phyloP scores from a whole-genome alignment of 1,140 invertebrate genomes.

The Archegozetes longisetosus region DNA sequence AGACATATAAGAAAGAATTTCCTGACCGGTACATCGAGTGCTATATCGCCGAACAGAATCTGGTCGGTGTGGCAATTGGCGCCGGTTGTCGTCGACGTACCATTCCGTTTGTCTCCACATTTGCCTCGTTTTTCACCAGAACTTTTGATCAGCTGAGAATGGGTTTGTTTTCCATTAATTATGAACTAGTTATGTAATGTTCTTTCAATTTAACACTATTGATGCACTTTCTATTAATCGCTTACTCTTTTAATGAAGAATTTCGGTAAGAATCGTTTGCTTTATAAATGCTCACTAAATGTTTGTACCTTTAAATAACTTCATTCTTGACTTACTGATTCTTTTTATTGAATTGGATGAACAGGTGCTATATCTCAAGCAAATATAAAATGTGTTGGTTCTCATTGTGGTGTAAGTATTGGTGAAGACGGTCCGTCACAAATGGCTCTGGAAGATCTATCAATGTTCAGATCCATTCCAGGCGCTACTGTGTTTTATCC shows the following conservation, averaged over 20 bases:
- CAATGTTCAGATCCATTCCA: slow-evolving; percentile 84
- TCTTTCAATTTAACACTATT: too few species aligned
- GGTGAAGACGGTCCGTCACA: slow-evolving; percentile 96
- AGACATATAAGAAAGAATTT: slow-evolving; percentile 58
- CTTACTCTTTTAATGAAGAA: too few species aligned
- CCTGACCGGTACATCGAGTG: slow-evolving; percentile 80
- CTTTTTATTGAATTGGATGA: too few species aligned
- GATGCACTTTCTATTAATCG: too few species aligned
- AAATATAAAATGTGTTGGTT: slow-evolving; percentile 86
- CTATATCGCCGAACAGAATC: slow-evolving; percentile 96
- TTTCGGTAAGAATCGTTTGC: too few species aligned
- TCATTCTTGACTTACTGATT: not conserved
- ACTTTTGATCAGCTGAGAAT: slow-evolving; percentile 96
- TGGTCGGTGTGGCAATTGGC: slow-evolving; percentile 90
- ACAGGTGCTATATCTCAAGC: slow-evolving; percentile 80
- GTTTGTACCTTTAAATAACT: not conserved
- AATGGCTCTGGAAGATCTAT: slow-evolving; percentile 96
- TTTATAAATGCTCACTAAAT: too few species aligned
- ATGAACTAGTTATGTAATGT: too few species aligned
- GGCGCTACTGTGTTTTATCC: slow-evolving; percentile 92
- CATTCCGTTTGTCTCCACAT: slow-evolving; percentile 85
- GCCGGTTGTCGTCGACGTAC: slow-evolving; percentile 70
- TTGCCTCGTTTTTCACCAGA: slow-evolving; percentile 91
- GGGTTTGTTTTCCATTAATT: slow-evolving; percentile 37
- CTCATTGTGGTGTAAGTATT: slow-evolving; percentile 85